Percentiles rank a stretch among this genome's conserved stretches.
Evolutionary conservation across 1,140 invertebrate genomes (phyloP).

Genomic region (Hydropsyche tenuis): DNA sequence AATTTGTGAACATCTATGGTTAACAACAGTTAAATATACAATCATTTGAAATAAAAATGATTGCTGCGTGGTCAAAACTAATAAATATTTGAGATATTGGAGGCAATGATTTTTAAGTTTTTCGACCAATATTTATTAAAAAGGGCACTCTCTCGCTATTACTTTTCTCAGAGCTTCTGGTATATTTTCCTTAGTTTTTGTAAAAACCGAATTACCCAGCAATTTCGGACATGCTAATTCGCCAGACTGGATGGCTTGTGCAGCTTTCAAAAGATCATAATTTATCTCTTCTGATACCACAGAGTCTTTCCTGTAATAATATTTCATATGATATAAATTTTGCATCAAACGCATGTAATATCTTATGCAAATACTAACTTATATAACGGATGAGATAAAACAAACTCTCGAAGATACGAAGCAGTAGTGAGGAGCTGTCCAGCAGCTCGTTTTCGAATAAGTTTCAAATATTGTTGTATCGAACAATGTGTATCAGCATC

Average conservation of each 20-base stretch:
- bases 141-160: constrained; percentile 53
- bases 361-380: constrained; percentile 64
- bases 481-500: constrained; percentile 97
- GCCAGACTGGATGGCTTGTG: constrained; percentile 77
- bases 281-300: constrained; percentile 87
- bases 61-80: too few relatives aligned
- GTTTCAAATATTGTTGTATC: constrained; percentile 94
- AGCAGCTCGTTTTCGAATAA: constrained; percentile 89
- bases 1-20: too few relatives aligned
- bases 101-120: too few relatives aligned
- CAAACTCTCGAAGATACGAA: constrained; percentile 91
- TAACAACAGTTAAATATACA: too few relatives aligned
- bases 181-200: constrained; percentile 82
- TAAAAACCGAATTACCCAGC: constrained; percentile 73
- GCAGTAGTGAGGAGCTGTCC: constrained; percentile 88
- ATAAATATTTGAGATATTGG: too few relatives aligned
- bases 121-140: too few relatives aligned
- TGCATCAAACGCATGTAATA: not conserved
- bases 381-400: constrained; percentile 88
- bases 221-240: constrained; percentile 76
- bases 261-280: constrained; percentile 88
- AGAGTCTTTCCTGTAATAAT: constrained; percentile 79
- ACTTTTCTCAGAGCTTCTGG: constrained; percentile 73
- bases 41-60: too few relatives aligned
- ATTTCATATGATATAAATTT: constrained; percentile 30